Conservation (phyloP, 2,797 vertebrate genomes). For the Oreortyx pictus region DNA sequence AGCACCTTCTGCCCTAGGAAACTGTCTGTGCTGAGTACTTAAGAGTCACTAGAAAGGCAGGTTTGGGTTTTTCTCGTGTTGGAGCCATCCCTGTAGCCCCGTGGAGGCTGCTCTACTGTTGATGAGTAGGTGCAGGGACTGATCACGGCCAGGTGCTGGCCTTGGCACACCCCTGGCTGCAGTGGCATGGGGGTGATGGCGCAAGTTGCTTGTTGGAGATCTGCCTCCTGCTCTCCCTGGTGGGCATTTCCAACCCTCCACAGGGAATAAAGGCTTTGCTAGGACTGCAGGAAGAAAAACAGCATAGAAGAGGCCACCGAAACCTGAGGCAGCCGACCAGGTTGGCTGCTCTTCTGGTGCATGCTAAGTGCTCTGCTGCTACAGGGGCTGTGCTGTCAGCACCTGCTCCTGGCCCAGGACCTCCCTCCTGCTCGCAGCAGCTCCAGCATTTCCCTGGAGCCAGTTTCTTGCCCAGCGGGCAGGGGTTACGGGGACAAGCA, state of each 20-base stretch:
- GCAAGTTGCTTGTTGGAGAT: background rate
- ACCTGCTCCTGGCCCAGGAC: rapidly evolving
- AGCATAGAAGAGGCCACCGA: background rate
- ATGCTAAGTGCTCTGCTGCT: rapidly evolving
- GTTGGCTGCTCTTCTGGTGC: background rate
- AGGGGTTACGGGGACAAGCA: background rate
- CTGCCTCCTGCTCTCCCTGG: background rate
- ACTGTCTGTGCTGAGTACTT: background rate
- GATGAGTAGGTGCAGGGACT: background rate
- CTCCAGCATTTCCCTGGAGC: background rate
- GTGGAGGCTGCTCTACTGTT: background rate
- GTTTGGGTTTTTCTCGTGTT: background rate
- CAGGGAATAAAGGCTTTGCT: background rate
- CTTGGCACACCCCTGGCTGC: background rate
- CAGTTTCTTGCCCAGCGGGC: background rate
- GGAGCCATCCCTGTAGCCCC: background rate
- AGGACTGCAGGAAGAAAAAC: background rate
- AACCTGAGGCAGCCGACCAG: background rate
- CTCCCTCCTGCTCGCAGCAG: background rate
- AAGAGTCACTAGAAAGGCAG: background rate
- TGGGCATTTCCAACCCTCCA: background rate
- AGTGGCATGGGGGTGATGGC: background rate
- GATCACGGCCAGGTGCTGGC: background rate
- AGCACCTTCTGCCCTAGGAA: background rate
- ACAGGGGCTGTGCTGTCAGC: background rate